These are phyloP conservation scores for Molossus molossus DNA, from an alignment of 2,797 vertebrate genomes.

Conservation along the genomic window DNA sequence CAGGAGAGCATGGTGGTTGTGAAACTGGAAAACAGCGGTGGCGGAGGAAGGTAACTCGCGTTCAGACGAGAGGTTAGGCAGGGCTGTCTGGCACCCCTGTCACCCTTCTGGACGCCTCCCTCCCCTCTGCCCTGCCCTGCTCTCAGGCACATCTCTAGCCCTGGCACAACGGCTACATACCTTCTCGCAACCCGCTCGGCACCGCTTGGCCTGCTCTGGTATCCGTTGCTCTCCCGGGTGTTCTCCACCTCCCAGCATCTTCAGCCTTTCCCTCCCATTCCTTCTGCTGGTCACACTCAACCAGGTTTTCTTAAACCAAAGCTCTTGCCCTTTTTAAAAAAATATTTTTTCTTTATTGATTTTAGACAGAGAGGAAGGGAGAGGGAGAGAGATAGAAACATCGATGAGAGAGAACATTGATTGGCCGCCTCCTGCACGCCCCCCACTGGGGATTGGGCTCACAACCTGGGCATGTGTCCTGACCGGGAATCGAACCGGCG, in stretches of 20 bases:
- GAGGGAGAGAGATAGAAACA: no score
- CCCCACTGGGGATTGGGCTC: no score
- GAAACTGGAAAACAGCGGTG: constrained; percentile 51
- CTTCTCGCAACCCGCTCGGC: background rate
- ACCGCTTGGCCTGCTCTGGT: background rate
- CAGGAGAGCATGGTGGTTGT: constrained; percentile 21
- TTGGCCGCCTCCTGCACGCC: no score
- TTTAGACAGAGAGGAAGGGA: no score
- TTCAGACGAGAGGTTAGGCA: background rate
- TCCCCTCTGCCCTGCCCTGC: background rate
- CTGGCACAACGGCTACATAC: fast-evolving
- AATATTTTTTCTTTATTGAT: no score
- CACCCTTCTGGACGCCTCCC: background rate
- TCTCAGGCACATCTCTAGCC: background rate
- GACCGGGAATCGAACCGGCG: no score
- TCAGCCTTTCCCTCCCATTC: background rate
- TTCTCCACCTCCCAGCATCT: background rate
- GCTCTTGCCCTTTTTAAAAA: background rate
- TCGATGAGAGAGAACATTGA: no score
- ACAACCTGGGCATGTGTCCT: no score
- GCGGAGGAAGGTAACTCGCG: background rate
- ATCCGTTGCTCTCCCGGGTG: background rate
- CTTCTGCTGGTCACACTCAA: background rate
- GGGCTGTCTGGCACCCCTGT: background rate
- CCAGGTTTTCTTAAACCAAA: constrained; percentile 18